A percentile compares a stretch with the other conserved stretches of the same genome.
phyloP scores from a whole-genome alignment of 2,113 vertebrate species.

The Eptesicus fuscus region DNA sequence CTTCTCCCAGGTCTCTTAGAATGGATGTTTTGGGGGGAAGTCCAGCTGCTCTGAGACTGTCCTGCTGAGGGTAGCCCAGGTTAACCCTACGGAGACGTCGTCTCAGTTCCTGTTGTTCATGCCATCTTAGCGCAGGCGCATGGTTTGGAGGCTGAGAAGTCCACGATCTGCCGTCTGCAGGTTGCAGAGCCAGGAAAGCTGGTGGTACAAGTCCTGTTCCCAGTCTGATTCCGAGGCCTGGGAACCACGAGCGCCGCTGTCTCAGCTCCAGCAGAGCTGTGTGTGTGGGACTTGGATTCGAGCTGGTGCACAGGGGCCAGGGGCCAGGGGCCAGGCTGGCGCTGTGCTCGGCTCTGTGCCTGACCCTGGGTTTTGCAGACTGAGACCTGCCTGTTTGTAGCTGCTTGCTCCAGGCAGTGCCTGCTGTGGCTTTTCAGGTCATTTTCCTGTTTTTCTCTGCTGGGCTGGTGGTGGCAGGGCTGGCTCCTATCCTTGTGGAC shows the following conservation, averaged over 20 bases:
- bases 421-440: background rate
- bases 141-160: background rate
- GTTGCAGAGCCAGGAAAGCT: background rate
- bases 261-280: background rate
- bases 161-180: background rate
- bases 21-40: background rate
- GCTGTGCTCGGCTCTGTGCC: background rate
- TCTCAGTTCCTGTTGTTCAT: too few relatives aligned
- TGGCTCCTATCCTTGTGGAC: background rate
- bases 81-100: accelerated
- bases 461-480: too few relatives aligned
- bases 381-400: accelerated
- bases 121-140: background rate
- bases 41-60: background rate
- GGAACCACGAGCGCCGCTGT: background rate
- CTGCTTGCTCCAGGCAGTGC: too few relatives aligned
- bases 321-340: background rate
- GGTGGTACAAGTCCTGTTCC: background rate
- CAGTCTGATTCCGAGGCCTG: background rate
- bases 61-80: background rate
- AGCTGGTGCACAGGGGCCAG: accelerated
- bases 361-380: background rate
- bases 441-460: background rate
- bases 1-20: background rate
- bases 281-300: background rate